Percentiles rank a stretch among this genome's conserved stretches.
Evolutionary conservation across 2,797 vertebrate genomes (phyloP).

Genomic region (Cynopterus sphinx): DNA sequence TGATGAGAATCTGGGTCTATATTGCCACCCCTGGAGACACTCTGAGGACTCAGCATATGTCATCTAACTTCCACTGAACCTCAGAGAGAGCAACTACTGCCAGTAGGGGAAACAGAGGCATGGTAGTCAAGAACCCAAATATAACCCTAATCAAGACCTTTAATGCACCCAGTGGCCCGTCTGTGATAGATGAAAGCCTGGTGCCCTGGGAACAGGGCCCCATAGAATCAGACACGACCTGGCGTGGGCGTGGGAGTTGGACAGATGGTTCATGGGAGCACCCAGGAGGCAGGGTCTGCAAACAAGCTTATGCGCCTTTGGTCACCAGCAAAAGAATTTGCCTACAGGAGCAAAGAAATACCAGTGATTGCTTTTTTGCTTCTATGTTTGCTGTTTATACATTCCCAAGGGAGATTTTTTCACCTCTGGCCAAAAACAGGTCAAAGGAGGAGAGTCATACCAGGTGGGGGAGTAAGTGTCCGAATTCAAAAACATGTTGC

Average conservation of each 20-base stretch:
- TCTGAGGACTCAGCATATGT: neutral
- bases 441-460: neutral
- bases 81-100: neutral
- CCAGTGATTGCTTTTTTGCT: neutral
- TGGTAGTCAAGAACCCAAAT: neutral
- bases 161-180: neutral
- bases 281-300: neutral
- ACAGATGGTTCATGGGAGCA: neutral
- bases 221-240: neutral
- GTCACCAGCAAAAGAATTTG: neutral
- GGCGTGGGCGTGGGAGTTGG: neutral
- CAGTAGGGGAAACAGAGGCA: neutral
- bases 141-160: neutral
- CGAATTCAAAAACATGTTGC: constrained; percentile 4
- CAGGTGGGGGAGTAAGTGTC: neutral
- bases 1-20: neutral
- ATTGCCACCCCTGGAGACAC: neutral
- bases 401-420: constrained; percentile 44
- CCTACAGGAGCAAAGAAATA: constrained; percentile 38
- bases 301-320: neutral
- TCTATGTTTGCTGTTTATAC: constrained; percentile 44
- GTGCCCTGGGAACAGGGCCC: neutral
- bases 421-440: constrained; percentile 43
- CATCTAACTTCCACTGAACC: neutral
- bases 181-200: neutral